These are phyloP conservation scores for Amorpha juglandis DNA, from an alignment of 2,888 invertebrate species.

Conservation along the genomic window DNA sequence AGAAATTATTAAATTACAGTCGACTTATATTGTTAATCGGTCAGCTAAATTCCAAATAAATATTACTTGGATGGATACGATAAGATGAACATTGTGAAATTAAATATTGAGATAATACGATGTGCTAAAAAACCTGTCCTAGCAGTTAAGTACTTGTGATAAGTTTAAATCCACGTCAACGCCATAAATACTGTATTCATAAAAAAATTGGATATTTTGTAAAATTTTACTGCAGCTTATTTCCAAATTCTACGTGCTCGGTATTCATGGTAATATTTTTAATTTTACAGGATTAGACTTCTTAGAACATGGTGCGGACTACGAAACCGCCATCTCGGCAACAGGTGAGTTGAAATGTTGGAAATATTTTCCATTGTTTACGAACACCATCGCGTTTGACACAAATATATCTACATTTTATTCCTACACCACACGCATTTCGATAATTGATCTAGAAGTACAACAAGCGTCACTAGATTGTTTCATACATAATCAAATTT, in stretches of 20 bases:
- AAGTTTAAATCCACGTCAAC: neutral
- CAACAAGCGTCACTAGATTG: neutral
- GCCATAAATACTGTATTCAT: no score
- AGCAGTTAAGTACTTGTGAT: slow-evolving; percentile 49
- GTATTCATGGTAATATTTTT: neutral
- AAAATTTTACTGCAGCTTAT: no score
- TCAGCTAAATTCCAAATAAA: neutral
- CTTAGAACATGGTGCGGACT: slow-evolving; percentile 89
- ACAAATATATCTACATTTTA: neutral
- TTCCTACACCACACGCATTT: no score
- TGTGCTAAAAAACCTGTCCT: slow-evolving; percentile 46
- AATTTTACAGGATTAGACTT: slow-evolving; percentile 87
- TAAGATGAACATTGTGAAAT: slow-evolving; percentile 11
- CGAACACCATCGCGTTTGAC: neutral
- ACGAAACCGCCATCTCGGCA: slow-evolving; percentile 88
- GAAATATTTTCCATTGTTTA: neutral
- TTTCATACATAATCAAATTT: neutral
- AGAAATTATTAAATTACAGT: slow-evolving; percentile 1
- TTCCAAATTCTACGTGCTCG: neutral
- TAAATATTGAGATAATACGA: slow-evolving; percentile 39
- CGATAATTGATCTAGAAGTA: no score
- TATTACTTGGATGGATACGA: slow-evolving; percentile 2
- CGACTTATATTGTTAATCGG: neutral
- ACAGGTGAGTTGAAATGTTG: slow-evolving; percentile 83
- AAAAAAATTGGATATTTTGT: neutral